These are phyloP conservation scores for Pocota personata DNA, from an alignment of 2,888 invertebrate genomes.

Conservation along the genomic window DNA sequence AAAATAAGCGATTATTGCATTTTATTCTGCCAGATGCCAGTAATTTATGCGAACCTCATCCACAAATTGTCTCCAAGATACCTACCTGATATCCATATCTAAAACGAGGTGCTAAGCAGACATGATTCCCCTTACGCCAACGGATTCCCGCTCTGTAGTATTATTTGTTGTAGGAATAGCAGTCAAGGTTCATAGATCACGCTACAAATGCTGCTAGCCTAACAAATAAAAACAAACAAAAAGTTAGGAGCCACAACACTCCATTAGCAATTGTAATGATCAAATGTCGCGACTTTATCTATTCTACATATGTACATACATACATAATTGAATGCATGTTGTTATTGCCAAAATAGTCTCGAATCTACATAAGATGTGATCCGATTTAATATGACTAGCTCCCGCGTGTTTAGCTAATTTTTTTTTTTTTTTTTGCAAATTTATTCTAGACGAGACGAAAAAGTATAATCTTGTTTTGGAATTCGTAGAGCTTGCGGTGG, in stretches of 20 bases:
- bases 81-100: constrained; percentile 21
- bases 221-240: constrained; percentile 20
- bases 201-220: background rate
- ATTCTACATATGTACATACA: constrained; percentile 55
- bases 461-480: constrained; percentile 44
- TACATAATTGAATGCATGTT: constrained; percentile 61
- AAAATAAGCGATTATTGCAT: background rate
- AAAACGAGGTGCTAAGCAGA: background rate
- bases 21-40: background rate
- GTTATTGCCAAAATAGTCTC: constrained; percentile 37
- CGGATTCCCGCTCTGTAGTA: background rate
- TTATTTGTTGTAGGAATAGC: background rate
- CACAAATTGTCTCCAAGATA: constrained; percentile 7
- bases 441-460: constrained; percentile 46
- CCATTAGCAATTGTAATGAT: constrained; percentile 51
- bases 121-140: background rate
- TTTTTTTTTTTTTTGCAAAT: constrained; percentile 27
- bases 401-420: background rate
- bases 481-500: constrained; percentile 24
- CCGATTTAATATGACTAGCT: background rate
- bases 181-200: background rate
- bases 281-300: constrained; percentile 42
- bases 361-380: constrained; percentile 1
- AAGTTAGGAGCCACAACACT: background rate
- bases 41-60: constrained; percentile 1